Conservation (phyloP, 2,888 invertebrate species). For the Danaus chrysippus region DNA sequence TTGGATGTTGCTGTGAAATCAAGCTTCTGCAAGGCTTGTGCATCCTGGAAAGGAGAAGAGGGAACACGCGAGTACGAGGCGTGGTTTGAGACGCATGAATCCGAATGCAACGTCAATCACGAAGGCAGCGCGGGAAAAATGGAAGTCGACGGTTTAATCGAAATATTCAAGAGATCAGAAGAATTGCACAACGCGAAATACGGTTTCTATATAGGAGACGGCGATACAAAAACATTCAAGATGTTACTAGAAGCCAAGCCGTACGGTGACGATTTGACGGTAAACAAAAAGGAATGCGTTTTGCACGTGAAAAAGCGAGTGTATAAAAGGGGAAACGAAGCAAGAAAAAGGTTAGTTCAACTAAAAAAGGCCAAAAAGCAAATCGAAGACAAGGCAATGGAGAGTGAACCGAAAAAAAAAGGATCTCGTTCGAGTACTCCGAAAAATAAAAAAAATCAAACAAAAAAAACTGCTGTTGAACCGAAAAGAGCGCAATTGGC, state of each 20-base stretch:
- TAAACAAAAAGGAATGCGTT: conserved; percentile 14
- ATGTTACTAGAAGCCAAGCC: conserved; percentile 22
- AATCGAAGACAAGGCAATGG: neutral
- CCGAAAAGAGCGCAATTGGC: neutral
- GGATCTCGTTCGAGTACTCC: conserved; percentile 1
- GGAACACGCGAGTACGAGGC: conserved; percentile 17
- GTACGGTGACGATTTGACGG: conserved; percentile 9
- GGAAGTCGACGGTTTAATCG: conserved; percentile 31
- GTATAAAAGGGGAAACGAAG: conserved; percentile 5
- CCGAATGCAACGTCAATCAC: conserved; percentile 29
- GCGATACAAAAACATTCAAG: conserved; percentile 31
- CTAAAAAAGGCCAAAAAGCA: neutral
- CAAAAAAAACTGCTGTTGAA: neutral
- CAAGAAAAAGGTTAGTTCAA: neutral
- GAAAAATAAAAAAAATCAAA: conserved; percentile 5
- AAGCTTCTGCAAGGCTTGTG: conserved; percentile 10
- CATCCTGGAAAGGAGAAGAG: conserved; percentile 8
- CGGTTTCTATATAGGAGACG: conserved; percentile 29
- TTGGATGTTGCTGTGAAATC: conserved; percentile 7
- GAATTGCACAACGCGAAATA: conserved; percentile 25
- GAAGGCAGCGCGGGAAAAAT: conserved; percentile 34
- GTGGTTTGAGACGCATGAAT: conserved; percentile 21
- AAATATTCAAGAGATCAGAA: conserved; percentile 32
- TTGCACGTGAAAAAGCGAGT: conserved; percentile 13
- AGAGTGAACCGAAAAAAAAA: conserved; percentile 1